Evolutionary conservation across 1,140 invertebrate species (phyloP).

Genomic region (Trachymyrmex septentrionalis): DNA sequence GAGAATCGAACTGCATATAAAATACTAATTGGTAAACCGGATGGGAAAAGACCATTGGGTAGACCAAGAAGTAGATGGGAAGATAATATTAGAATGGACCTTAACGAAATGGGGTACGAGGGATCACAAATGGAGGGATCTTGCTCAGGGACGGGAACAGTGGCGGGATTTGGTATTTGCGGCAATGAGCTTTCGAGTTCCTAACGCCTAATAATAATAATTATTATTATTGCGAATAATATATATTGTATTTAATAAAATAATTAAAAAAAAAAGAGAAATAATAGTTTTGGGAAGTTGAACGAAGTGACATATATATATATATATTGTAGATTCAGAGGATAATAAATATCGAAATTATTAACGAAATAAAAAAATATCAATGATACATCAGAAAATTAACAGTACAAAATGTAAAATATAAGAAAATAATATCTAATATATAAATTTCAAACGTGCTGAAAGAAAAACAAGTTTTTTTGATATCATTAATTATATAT

Average conservation of each 20-base stretch:
- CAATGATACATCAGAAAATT: not conserved
- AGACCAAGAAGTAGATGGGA: too few species aligned
- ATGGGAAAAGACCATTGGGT: too few species aligned
- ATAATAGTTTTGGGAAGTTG: not conserved
- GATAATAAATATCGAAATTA: not conserved
- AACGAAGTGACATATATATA: not conserved
- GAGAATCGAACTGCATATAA: too few species aligned
- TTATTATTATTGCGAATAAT: not conserved
- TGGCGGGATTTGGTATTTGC: too few species aligned
- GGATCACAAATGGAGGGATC: too few species aligned
- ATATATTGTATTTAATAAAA: not conserved
- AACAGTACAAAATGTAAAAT: not conserved
- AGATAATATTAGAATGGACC: too few species aligned
- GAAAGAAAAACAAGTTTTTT: not conserved
- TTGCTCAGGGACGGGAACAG: too few species aligned
- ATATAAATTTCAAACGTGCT: not conserved
- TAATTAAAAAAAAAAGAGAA: not conserved
- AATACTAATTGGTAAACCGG: too few species aligned
- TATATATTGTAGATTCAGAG: not conserved
- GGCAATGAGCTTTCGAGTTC: too few species aligned
- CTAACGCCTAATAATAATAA: too few species aligned
- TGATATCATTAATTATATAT: not conserved
- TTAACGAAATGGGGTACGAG: too few species aligned
- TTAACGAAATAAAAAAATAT: not conserved
- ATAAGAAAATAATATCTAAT: not conserved